Evolutionary conservation across 2,113 vertebrate genomes (phyloP), one percentile per base, ranked within the genome.

Genomic region (Pelodiscus sinensis): DNA sequence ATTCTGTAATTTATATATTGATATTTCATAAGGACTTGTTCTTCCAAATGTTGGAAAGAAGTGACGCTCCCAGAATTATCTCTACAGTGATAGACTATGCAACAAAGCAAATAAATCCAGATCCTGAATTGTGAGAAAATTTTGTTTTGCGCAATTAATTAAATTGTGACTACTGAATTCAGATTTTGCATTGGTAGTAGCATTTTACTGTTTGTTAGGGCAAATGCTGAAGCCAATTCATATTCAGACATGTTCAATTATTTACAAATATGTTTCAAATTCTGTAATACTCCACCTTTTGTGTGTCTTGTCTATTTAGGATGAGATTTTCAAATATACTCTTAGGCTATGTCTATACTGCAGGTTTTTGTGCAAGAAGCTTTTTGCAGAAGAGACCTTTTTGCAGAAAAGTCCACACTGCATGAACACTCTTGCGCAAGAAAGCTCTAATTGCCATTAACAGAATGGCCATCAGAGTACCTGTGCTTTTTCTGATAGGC

Each of bases 1-100:
- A 94, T 96, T 94, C 96, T 93, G 87, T 62, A 84, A 84, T 82
- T 38, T 88, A 62, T 78, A 15, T 77, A 78, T 85, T 95, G 57
- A 85, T 85, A 55, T 92, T 95, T 2, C 6, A 56, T 85, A 87
- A 4, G 4, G 88, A 87, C 16, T 21, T 85, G 86, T 80, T 73
- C 35, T n/a, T n/a, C n/a, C n/a, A 50, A 75, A 82, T 27, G 75
- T 81, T 44, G 86, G 65, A 87, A 86, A 91, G 91, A 85, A 85
- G 58, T 51, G 5, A 6, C 71, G 38, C 11, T 52, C 21, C 19
- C 2, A 31, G 35, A 92, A 78, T 29, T 88, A 18, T 50, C 86
- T 81, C 56, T 87, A 54, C 78, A 91, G 55, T 80, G 92, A 73
- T 50, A 54, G 60, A n/a, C 60, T 71, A 27, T 88, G 84, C 65